Evolutionary conservation across 2,797 vertebrate genomes (phyloP).

Genomic region (Anolis apletophallus): DNA sequence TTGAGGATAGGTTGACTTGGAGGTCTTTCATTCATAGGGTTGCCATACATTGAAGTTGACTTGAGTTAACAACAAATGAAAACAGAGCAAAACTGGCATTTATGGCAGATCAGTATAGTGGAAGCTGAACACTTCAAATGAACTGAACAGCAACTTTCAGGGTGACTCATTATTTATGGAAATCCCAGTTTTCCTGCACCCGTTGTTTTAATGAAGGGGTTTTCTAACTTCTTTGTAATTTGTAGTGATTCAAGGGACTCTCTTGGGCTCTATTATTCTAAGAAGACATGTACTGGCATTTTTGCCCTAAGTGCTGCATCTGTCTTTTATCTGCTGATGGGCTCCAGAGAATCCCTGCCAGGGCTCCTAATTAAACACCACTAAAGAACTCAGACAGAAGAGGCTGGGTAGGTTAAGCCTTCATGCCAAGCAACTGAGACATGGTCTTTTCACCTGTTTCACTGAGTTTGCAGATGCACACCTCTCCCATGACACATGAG

Average conservation of each 20-base stretch:
- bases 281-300: conserved; percentile 44
- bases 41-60: no score
- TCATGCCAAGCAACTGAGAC: conserved; percentile 25
- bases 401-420: conserved; percentile 35
- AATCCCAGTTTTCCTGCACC: background rate
- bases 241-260: conserved; percentile 4
- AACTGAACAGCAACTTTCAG: background rate
- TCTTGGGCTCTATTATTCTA: conserved; percentile 25
- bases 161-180: rapidly evolving
- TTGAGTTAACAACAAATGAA: no score
- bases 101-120: background rate
- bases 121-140: background rate
- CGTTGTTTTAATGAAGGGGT: background rate
- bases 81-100: background rate
- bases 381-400: conserved; percentile 9
- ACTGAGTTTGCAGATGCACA: background rate
- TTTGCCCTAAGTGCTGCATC: conserved; percentile 37
- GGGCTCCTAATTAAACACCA: conserved; percentile 40
- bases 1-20: no score
- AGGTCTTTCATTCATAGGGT: no score
- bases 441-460: rapidly evolving
- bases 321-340: conserved; percentile 50
- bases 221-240: conserved; percentile 38
- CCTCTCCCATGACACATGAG: background rate
- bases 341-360: rapidly evolving